Evolutionary conservation across 2,797 vertebrate species (phyloP).

Genomic region (Alosa sapidissima): DNA sequence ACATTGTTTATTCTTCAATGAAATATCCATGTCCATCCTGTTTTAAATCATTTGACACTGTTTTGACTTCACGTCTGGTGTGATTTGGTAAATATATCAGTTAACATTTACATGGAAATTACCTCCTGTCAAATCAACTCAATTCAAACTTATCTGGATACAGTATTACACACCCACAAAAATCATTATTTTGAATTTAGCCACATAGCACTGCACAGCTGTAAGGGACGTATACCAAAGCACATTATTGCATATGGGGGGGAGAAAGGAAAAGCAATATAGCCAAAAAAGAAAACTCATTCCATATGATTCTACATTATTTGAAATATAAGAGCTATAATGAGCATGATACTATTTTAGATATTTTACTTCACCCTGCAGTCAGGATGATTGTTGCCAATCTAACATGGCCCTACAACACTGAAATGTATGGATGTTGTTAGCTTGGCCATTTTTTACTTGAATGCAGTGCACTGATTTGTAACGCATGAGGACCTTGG

Average conservation of each 20-base stretch:
- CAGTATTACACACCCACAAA: neutral
- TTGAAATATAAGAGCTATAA: too few species aligned
- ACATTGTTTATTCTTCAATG: neutral
- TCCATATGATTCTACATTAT: neutral
- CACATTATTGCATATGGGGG: neutral
- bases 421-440: neutral
- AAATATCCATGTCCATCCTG: neutral
- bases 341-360: neutral
- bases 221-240: neutral
- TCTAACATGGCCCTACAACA: neutral
- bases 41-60: neutral
- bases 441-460: neutral
- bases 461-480: neutral
- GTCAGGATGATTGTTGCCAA: neutral
- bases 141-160: neutral
- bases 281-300: neutral
- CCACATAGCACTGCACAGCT: neutral
- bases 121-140: neutral
- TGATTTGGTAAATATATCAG: neutral
- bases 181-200: neutral
- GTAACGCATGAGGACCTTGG: neutral
- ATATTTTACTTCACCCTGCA: neutral
- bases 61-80: neutral
- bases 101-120: constrained; percentile 20
- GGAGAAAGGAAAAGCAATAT: neutral